phyloP scores from a whole-genome alignment of 2,888 invertebrate species.

The Emmelina monodactyla region DNA sequence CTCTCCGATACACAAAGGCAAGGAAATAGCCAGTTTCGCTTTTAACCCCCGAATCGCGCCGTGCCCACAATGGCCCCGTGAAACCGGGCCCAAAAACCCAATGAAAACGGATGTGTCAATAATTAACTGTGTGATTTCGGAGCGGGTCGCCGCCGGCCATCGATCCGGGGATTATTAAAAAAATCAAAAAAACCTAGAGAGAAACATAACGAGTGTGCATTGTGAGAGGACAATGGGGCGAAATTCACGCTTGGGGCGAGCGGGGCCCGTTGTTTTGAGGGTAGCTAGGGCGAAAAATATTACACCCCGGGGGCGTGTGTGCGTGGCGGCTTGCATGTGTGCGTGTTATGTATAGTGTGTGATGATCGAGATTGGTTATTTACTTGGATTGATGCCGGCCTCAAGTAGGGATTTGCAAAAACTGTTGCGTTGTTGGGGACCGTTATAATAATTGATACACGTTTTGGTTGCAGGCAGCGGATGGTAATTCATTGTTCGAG shows the following conservation, averaged over 20 bases:
- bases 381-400: too few species aligned
- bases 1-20: conserved; percentile 31
- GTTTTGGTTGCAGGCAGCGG: too few species aligned
- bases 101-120: conserved; percentile 64
- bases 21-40: conserved; percentile 47
- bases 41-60: conserved; percentile 32
- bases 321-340: conserved; percentile 27
- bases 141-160: conserved; percentile 48
- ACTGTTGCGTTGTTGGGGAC: too few species aligned
- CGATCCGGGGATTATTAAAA: conserved; percentile 43
- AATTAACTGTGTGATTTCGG: conserved; percentile 59
- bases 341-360: conserved; percentile 23
- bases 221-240: conserved; percentile 42
- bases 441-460: too few species aligned
- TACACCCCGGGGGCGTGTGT: conserved; percentile 54
- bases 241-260: conserved; percentile 29
- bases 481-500: too few species aligned
- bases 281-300: conserved; percentile 56
- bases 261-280: conserved; percentile 34
- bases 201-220: conserved; percentile 31
- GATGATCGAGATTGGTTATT: conserved; percentile 6
- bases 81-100: conserved; percentile 21
- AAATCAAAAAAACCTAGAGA: conserved; percentile 21
- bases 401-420: too few species aligned
- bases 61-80: conserved; percentile 39